Evolutionary conservation across 2,888 invertebrate species (phyloP), one percentile per base, ranked within the genome.

Genomic region (Orgyia antiqua): DNA sequence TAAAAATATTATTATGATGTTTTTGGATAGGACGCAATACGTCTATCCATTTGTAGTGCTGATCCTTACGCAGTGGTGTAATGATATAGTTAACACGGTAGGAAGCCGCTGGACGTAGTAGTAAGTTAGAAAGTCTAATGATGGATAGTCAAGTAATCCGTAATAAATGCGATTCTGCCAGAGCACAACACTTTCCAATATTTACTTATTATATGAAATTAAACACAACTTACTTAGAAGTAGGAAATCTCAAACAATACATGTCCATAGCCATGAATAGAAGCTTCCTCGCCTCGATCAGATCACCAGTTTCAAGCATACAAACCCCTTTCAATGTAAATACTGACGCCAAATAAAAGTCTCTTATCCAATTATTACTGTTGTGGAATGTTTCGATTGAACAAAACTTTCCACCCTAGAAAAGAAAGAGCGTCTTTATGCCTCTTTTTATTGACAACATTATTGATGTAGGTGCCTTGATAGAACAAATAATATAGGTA

Each of bases 241-340:
- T 50, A 2, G 76, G 76, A 26, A 73, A 77, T 0, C 75, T 70
- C 19, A 63, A 56, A 9, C 51, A 42, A 29, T 62, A 76, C 1
- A 77, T 55, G 24, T 62, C 42, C 70, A 80, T 64, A 7, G 80
- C 78, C 1, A 44, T 39, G 0, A 66, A 37, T 18, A 79, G 43
- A 19, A 62, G 64, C 18, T 62, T 66, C 31, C 51, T 59, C 1
- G 79, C 73, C 36, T 75, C 71, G 1, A 34, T 46, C 2, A 60
- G 12, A 26, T 79, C 76, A 0, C 70, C 71, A 0, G 68, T 61
- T 36, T 71, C 66, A 5, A 73, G 39, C 60, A 78, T 66, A 29
- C 76, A 72, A 2, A 53, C 42, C 1, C 76, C 79, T 6, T 68
- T 59, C 34, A 68, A 36, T 0, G 74, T 62, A 24, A 54, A 51